Percentiles rank a stretch among this genome's conserved stretches.
Evolutionary conservation across 2,113 vertebrate genomes (phyloP).

Genomic region (Neodon shergylaensis): DNA sequence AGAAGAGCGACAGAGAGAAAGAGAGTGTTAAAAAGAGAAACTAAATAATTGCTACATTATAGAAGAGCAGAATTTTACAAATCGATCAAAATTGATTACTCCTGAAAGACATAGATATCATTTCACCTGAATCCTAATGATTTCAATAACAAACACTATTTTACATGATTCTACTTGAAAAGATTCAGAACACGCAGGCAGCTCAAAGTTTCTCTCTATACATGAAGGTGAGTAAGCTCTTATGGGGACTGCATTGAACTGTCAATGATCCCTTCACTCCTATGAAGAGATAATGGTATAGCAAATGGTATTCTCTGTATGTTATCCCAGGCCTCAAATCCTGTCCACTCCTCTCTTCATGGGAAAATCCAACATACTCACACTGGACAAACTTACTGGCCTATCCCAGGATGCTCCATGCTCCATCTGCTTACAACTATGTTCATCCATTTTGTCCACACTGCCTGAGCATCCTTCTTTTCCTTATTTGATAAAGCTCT

Average conservation of each 20-base stretch:
- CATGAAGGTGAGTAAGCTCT: conserved; percentile 5
- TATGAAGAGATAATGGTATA: background rate
- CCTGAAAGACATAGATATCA: background rate
- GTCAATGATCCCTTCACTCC: background rate
- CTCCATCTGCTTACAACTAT: background rate
- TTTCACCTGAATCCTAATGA: background rate
- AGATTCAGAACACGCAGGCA: background rate
- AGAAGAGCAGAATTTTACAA: background rate
- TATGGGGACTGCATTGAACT: background rate
- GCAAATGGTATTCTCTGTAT: background rate
- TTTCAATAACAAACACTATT: background rate
- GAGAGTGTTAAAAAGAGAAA: background rate
- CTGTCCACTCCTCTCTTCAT: background rate
- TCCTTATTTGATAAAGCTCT: background rate
- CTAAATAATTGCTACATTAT: background rate
- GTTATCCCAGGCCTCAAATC: background rate
- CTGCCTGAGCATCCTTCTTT: background rate
- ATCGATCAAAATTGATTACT: background rate
- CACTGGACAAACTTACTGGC: background rate
- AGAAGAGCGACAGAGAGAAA: background rate
- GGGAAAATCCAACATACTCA: background rate
- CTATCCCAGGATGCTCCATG: background rate
- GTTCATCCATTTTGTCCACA: no score
- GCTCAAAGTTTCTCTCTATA: background rate
- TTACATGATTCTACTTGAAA: background rate